Conservation (phyloP, 2,888 invertebrate species). For the Piscicola geometra region DNA sequence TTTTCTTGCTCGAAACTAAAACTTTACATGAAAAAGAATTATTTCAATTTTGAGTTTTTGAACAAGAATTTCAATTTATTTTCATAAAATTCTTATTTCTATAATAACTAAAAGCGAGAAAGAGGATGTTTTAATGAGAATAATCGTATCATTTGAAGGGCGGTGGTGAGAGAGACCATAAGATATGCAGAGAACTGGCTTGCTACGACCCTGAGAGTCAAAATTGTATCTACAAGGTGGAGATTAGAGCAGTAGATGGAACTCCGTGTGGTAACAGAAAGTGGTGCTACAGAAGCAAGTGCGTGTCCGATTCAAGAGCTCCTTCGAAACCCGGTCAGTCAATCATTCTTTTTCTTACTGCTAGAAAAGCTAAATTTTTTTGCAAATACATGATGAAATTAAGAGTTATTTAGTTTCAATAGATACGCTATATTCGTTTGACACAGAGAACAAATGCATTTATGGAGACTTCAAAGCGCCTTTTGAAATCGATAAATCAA, state of each 20-base stretch:
- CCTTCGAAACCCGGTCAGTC: not conserved
- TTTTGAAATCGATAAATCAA: not conserved
- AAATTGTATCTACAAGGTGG: slow-evolving; percentile 44
- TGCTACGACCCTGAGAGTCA: slow-evolving; percentile 45
- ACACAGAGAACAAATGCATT: not conserved
- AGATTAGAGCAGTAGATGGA: slow-evolving; percentile 46
- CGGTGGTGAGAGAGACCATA: slow-evolving; percentile 33
- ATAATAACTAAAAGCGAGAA: too few species aligned
- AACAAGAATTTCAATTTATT: not conserved
- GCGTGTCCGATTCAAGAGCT: slow-evolving; percentile 20
- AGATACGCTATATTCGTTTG: too few species aligned
- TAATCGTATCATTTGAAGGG: not conserved
- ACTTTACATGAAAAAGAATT: too few species aligned
- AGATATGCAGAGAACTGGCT: slow-evolving; percentile 46
- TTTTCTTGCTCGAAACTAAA: too few species aligned
- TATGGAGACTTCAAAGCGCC: not conserved
- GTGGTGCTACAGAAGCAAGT: slow-evolving; percentile 34
- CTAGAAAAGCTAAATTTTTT: too few species aligned
- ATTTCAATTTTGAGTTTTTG: not conserved
- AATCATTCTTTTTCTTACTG: too few species aligned
- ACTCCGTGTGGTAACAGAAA: slow-evolving; percentile 47
- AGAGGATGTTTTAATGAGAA: too few species aligned
- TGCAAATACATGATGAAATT: too few species aligned
- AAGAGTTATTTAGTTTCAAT: too few species aligned
- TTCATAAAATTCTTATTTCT: too few species aligned